A percentile compares a stretch with the other conserved stretches of the same genome.
These are phyloP conservation scores for Rhegmatorhina hoffmannsi DNA, from an alignment of 2,113 vertebrate species.

Conservation along the genomic window DNA sequence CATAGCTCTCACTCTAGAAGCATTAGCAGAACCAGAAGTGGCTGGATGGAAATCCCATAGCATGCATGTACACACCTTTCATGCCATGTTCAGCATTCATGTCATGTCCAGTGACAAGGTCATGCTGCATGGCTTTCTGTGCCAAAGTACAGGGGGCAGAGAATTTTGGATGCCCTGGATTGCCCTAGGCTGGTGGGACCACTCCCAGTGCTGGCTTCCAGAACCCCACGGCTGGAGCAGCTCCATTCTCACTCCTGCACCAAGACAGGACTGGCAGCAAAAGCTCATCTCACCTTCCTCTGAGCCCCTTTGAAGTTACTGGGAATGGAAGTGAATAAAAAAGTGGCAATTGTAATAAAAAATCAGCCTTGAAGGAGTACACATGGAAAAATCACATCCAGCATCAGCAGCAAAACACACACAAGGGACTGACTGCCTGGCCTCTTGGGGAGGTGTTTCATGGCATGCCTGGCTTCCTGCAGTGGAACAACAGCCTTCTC, in stretches of 20 bases:
- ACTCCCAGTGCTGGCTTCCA: background rate
- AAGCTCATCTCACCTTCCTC: background rate
- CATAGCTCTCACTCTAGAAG: background rate
- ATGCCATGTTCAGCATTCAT: background rate
- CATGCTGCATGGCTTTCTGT: background rate
- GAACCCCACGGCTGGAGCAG: background rate
- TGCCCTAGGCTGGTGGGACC: background rate
- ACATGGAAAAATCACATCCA: background rate
- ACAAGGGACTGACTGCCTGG: background rate
- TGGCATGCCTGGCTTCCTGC: background rate
- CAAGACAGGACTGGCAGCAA: background rate
- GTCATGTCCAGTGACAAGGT: background rate
- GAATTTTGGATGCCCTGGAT: background rate
- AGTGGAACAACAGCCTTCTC: background rate
- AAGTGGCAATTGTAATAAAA: background rate
- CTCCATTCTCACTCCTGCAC: background rate
- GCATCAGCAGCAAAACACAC: background rate
- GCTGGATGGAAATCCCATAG: background rate
- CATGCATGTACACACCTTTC: background rate
- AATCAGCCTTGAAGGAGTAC: background rate
- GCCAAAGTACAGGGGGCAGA: background rate
- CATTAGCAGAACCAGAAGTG: background rate
- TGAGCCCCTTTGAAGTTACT: background rate
- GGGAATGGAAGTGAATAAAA: background rate
- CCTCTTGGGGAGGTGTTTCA: background rate